Evolutionary conservation across 2,113 vertebrate genomes (phyloP).

Genomic region (Sander vitreus): DNA sequence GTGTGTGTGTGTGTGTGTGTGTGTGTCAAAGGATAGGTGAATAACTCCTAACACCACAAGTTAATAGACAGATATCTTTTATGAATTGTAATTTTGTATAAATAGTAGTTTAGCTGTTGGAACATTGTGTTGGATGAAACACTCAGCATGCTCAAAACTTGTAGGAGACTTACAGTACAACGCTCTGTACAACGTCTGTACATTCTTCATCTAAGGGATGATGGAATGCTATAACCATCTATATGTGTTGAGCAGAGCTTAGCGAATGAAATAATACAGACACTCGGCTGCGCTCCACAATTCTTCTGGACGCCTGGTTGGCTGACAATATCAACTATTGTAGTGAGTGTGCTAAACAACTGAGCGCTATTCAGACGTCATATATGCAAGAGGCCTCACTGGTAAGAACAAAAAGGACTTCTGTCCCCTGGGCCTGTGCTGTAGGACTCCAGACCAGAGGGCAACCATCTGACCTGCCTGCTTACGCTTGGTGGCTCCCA

Average conservation of each 20-base stretch:
- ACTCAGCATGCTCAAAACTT: background rate
- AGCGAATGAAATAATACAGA: constrained; percentile 39
- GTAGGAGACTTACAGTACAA: background rate
- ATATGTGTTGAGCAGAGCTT: constrained; percentile 20
- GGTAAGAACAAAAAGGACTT: constrained; percentile 56
- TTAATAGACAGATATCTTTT: background rate
- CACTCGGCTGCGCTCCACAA: constrained; percentile 25
- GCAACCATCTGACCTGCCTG: constrained; percentile 31
- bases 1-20: background rate
- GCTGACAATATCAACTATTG: constrained; percentile 64
- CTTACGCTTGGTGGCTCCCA: constrained; percentile 4
- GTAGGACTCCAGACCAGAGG: constrained; percentile 20
- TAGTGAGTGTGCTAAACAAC: constrained; percentile 36
- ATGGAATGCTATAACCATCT: constrained; percentile 1
- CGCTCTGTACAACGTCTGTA: background rate
- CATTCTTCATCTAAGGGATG: background rate
- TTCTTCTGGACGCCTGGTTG: constrained; percentile 37
- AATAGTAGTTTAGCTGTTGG: background rate
- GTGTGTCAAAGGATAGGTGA: constrained; percentile 23
- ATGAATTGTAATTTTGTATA: background rate
- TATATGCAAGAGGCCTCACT: constrained; percentile 28
- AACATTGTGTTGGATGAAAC: background rate
- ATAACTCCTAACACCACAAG: constrained; percentile 14
- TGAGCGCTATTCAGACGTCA: constrained; percentile 44
- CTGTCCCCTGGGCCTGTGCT: constrained; percentile 13